These are phyloP conservation scores for Brachionus paranguensis DNA, from an alignment of 1,140 invertebrate species.

Conservation along the genomic window DNA sequence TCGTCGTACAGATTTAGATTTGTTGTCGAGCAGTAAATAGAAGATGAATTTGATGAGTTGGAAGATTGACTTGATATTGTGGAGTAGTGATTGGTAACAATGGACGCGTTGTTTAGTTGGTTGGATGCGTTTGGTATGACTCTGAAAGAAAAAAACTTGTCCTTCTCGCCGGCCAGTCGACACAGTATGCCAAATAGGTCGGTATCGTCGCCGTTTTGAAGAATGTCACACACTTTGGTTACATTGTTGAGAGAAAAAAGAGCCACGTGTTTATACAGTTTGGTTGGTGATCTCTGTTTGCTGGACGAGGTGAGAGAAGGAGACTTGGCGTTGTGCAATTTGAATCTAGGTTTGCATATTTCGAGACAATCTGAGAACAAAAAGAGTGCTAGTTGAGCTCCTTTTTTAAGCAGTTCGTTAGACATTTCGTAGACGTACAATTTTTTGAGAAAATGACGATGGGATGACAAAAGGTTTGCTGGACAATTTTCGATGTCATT, in stretches of 20 bases:
- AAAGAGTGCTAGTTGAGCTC: constrained; percentile 78
- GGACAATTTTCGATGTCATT: constrained; percentile 96
- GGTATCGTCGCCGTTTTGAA: constrained; percentile 68
- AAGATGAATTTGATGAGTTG: not conserved
- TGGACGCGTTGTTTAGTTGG: not conserved
- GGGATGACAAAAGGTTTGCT: constrained; percentile 79
- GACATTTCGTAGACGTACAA: constrained; percentile 82
- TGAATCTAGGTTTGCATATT: constrained; percentile 42
- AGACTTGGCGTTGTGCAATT: constrained; percentile 21
- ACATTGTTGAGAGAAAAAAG: constrained; percentile 78
- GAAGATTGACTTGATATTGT: constrained; percentile 7
- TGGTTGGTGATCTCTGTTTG: constrained; percentile 49
- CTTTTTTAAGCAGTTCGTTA: constrained; percentile 74
- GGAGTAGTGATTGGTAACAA: not conserved
- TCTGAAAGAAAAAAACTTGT: constrained; percentile 38
- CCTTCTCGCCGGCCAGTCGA: not conserved
- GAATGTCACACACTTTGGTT: constrained; percentile 80
- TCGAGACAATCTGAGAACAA: constrained; percentile 88
- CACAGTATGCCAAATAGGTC: constrained; percentile 38
- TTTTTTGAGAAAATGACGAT: constrained; percentile 75
- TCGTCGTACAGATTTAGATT: constrained; percentile 77
- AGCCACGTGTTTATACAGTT: constrained; percentile 82
- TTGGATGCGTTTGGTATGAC: not conserved
- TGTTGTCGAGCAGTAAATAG: constrained; percentile 59
- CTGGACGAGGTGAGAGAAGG: constrained; percentile 45